Percentiles rank a stretch among this genome's conserved stretches.
phyloP scores from a whole-genome alignment of 2,797 vertebrate genomes.

The Selene dorsalis region DNA sequence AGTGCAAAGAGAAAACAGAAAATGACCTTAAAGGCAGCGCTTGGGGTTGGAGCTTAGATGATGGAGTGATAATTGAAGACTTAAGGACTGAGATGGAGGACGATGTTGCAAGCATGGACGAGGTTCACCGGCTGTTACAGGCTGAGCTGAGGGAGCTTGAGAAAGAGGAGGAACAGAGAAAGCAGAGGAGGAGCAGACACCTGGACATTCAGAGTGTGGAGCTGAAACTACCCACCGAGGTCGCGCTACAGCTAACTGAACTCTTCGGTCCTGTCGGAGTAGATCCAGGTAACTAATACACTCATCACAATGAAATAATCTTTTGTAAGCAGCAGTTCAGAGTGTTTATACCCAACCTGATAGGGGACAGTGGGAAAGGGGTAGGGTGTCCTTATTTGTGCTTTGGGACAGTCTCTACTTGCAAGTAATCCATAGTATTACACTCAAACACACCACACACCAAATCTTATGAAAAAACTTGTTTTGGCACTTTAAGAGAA shows the following conservation, averaged over 20 bases:
- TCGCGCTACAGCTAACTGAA: slow-evolving; percentile 94
- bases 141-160: slow-evolving; percentile 75
- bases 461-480: background rate
- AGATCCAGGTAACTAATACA: slow-evolving; percentile 89
- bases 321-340: background rate
- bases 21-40: slow-evolving; percentile 1
- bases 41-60: slow-evolving; percentile 25
- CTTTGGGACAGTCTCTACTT: background rate
- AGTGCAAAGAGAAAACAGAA: slow-evolving; percentile 23
- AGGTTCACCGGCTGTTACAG: slow-evolving; percentile 68
- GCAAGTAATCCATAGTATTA: too few relatives aligned
- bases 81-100: slow-evolving; percentile 56
- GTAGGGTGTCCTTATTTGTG: background rate
- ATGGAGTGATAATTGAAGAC: slow-evolving; percentile 33
- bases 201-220: slow-evolving; percentile 92
- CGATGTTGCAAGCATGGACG: slow-evolving; percentile 66
- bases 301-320: background rate
- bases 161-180: slow-evolving; percentile 68
- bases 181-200: slow-evolving; percentile 64
- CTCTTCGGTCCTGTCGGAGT: slow-evolving; percentile 97
- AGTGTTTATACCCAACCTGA: background rate
- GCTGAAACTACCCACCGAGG: slow-evolving; percentile 91
- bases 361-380: background rate
- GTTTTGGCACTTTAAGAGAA: background rate
- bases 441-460: too few relatives aligned